Evolutionary conservation across 2,797 vertebrate species (phyloP), one percentile per base, ranked within the genome.

Genomic region (Chelon auratus): DNA sequence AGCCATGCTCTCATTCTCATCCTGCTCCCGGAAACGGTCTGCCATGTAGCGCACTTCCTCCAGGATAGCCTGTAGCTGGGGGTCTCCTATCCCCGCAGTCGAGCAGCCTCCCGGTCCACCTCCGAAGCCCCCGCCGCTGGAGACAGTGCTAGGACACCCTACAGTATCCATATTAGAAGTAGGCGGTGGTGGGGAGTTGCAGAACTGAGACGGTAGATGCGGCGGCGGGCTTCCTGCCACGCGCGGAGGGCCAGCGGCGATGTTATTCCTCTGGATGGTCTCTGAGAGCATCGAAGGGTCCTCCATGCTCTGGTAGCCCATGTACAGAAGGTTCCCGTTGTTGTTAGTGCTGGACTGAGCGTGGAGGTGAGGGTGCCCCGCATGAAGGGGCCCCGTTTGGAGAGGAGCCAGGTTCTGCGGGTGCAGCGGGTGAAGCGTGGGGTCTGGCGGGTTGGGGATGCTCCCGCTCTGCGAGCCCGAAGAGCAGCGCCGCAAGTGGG

Each of bases 1-100:
- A 0, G 89, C 83, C 77, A 90, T 40, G 63, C 86, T 85, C 18
- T 93, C 94, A 0, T 73, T 69, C 76, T 94, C 92, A 1, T 96
- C 95, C 87, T 94, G 94, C 74, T 94, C 93, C 0, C 94, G 89
- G 85, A 95, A 95, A 6, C 93, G 92, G 61, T 94, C 93, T 0
- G 94, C 94, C 84, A 96, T 91, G 73, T 92, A 96, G 1, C 92
- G 94, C 62, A 96, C 91, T 75, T 96, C 95, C 78, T 95, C 94
- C 73, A 96, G 80, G 73, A 96, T 94, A 2, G 90, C 94, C 87
- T 94, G 92, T 0, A 96, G 91, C 75, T 95, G 94, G 0, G 92
- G 93, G 77, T 93, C 93, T 33, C 93, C 94, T 18, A 92, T 83
- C 9, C 85, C 90, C 0, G 81, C 56, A 0, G 85, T 50, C 0